Evolutionary conservation across 2,888 invertebrate genomes (phyloP).

Genomic region (Piscicola geometra): DNA sequence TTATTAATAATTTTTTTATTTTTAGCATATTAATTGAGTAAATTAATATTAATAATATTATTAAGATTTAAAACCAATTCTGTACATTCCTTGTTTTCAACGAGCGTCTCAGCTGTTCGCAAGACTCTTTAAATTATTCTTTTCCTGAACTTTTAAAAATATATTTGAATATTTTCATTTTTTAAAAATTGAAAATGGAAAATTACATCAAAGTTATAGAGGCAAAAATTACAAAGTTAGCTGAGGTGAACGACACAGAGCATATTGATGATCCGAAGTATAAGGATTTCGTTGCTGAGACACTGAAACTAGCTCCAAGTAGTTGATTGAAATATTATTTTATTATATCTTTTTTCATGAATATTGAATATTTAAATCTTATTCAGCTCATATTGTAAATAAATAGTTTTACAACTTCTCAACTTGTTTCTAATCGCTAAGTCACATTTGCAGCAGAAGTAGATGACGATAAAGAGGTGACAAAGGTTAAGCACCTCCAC

Average conservation of each 20-base stretch:
- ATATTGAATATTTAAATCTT: no score
- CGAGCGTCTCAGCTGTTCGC: not conserved
- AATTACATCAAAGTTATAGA: constrained; percentile 20
- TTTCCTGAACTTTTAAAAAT: no score
- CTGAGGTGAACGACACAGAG: constrained; percentile 13
- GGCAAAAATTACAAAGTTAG: constrained; percentile 8
- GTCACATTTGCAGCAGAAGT: not conserved
- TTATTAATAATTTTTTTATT: no score
- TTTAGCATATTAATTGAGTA: no score
- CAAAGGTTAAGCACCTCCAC: constrained; percentile 2
- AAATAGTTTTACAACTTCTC: no score
- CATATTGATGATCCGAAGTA: not conserved
- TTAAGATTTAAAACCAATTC: not conserved
- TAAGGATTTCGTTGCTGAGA: constrained; percentile 9
- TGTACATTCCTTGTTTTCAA: not conserved
- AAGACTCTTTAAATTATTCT: not conserved
- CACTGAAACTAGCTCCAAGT: not conserved
- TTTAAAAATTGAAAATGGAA: constrained; percentile 28
- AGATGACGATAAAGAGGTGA: not conserved
- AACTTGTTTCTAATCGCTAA: no score
- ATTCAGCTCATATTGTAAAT: no score
- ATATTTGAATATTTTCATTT: not conserved
- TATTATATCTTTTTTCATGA: no score
- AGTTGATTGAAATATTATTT: no score
- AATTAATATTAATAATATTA: no score